phyloP scores from a whole-genome alignment of 2,888 invertebrate genomes.

The Lysandra coridon region DNA sequence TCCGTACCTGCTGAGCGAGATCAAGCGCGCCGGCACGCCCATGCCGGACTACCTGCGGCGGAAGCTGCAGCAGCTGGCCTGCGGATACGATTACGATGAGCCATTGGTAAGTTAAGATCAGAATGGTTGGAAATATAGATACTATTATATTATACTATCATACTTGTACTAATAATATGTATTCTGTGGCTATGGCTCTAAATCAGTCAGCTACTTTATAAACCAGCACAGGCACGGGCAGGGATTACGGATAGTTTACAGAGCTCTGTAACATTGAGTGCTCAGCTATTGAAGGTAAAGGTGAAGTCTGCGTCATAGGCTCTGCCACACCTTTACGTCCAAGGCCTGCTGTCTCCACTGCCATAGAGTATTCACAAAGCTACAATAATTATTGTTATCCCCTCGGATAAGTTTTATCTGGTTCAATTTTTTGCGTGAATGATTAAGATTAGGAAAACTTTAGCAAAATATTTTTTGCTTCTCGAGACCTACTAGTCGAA shows the following conservation, averaged over 20 bases:
- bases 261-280: no score
- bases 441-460: neutral
- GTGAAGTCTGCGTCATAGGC: neutral
- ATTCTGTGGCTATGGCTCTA: no score
- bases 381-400: neutral
- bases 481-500: neutral
- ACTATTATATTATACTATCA: no score
- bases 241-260: no score
- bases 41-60: conserved; percentile 53
- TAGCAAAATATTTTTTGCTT: neutral
- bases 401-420: neutral
- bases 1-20: conserved; percentile 49
- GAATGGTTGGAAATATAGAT: no score
- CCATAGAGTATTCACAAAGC: neutral
- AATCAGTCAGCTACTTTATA: no score
- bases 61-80: conserved; percentile 53
- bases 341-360: no score
- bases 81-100: conserved; percentile 54
- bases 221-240: no score
- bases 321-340: no score
- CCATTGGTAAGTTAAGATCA: conserved; percentile 53
- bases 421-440: neutral
- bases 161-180: no score
- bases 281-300: neutral
- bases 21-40: conserved; percentile 54